Conservation (phyloP, 2,888 invertebrate species). For the Drosophila acutilabella region DNA sequence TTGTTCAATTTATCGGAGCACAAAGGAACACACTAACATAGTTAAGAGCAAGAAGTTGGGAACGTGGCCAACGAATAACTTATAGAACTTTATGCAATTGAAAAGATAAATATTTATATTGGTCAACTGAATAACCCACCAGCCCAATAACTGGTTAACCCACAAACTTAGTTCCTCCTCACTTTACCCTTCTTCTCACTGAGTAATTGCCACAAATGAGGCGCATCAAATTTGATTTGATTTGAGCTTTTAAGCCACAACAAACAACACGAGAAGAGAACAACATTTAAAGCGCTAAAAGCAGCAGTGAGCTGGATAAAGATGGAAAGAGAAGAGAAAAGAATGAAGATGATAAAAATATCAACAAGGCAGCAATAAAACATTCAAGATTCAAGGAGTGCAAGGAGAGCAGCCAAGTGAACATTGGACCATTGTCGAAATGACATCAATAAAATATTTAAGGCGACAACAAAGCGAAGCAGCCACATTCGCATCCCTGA, state of each 20-base stretch:
- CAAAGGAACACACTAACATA: slow-evolving; percentile 39
- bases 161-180: not conserved
- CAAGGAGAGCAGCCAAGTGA: slow-evolving; percentile 60
- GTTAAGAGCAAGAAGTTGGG: slow-evolving; percentile 2
- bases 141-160: slow-evolving; percentile 17
- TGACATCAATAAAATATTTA: slow-evolving; percentile 78
- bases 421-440: slow-evolving; percentile 70
- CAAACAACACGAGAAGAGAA: slow-evolving; percentile 17
- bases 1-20: slow-evolving; percentile 70
- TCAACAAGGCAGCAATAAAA: slow-evolving; percentile 69
- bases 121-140: slow-evolving; percentile 34
- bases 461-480: slow-evolving; percentile 57
- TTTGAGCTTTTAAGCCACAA: slow-evolving; percentile 48
- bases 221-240: slow-evolving; percentile 64
- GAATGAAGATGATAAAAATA: slow-evolving; percentile 64
- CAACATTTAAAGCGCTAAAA: slow-evolving; percentile 58
- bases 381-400: slow-evolving; percentile 51
- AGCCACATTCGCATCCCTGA: slow-evolving; percentile 36
- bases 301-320: slow-evolving; percentile 33
- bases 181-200: not conserved
- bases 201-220: slow-evolving; percentile 54
- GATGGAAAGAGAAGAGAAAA: slow-evolving; percentile 4
- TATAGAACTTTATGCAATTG: slow-evolving; percentile 42
- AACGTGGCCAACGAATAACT: slow-evolving; percentile 36
- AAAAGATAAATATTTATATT: slow-evolving; percentile 55